phyloP scores from a whole-genome alignment of 2,888 invertebrate species.

The Dysmachus trigonus region DNA sequence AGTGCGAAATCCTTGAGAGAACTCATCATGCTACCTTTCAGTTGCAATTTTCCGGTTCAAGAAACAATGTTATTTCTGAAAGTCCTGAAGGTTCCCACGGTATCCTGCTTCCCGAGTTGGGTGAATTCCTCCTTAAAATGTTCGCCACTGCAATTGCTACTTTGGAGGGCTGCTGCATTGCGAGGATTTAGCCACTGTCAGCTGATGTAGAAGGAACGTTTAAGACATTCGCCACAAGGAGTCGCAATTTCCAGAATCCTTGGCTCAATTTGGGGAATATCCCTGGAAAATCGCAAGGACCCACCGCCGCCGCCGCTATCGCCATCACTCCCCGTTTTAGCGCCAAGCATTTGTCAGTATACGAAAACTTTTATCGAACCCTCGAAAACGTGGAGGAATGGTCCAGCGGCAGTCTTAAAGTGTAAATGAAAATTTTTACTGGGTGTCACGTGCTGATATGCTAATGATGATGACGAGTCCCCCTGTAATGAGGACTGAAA shows the following conservation, averaged over 20 bases:
- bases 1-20: neutral
- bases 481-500: neutral
- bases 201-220: neutral
- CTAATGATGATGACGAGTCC: constrained; percentile 34
- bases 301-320: no score
- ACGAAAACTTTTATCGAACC: constrained; percentile 21
- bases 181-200: neutral
- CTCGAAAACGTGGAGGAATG: neutral
- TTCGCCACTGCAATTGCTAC: neutral
- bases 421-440: constrained; percentile 31
- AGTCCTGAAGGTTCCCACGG: neutral
- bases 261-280: neutral
- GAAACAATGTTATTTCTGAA: neutral
- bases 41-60: neutral
- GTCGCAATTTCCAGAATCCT: neutral
- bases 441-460: constrained; percentile 34
- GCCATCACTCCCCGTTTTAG: neutral
- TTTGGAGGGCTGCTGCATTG: neutral
- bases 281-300: neutral
- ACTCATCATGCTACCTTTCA: neutral
- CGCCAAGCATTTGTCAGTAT: neutral
- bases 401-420: neutral
- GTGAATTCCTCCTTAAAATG: neutral
- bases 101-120: neutral
- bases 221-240: neutral